Percentiles rank a stretch among this genome's conserved stretches.
Evolutionary conservation across 1,140 invertebrate species (phyloP).

Genomic region (Cherax destructor): DNA sequence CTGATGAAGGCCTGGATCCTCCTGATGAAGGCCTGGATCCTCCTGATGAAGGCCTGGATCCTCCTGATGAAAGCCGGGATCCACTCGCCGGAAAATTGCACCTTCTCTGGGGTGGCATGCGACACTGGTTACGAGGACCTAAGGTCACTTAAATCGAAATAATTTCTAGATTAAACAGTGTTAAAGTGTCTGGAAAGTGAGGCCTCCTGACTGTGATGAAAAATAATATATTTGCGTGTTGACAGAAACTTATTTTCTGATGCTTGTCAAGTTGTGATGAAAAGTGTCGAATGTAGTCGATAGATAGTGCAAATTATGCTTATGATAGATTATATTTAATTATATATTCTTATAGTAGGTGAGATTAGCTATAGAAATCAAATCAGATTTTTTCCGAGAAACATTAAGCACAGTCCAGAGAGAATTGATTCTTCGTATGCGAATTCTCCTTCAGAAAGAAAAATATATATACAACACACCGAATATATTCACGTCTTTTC

Average conservation of each 20-base stretch:
- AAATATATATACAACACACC: not conserved
- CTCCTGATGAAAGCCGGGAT: not conserved
- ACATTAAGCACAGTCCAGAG: not conserved
- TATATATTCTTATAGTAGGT: not conserved
- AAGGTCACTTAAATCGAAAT: not conserved
- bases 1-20: not conserved
- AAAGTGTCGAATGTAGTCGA: constrained; percentile 17
- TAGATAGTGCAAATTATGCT: constrained; percentile 41
- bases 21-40: not conserved
- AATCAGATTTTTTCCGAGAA: not conserved
- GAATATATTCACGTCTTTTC: not conserved
- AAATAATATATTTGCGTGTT: constrained; percentile 13
- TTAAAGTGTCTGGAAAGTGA: not conserved
- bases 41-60: not conserved
- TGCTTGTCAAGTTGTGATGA: constrained; percentile 4
- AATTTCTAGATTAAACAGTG: not conserved
- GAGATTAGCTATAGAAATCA: not conserved
- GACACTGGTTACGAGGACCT: not conserved
- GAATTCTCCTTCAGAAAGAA: not conserved
- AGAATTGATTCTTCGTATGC: too few relatives aligned
- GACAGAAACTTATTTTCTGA: constrained; percentile 21
- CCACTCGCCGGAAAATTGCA: not conserved
- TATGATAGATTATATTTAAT: constrained; percentile 10
- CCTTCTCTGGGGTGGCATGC: not conserved
- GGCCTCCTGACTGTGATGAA: constrained; percentile 30